Evolutionary conservation across 1,140 invertebrate genomes (phyloP).

Genomic region (Adoxophyes honmai): DNA sequence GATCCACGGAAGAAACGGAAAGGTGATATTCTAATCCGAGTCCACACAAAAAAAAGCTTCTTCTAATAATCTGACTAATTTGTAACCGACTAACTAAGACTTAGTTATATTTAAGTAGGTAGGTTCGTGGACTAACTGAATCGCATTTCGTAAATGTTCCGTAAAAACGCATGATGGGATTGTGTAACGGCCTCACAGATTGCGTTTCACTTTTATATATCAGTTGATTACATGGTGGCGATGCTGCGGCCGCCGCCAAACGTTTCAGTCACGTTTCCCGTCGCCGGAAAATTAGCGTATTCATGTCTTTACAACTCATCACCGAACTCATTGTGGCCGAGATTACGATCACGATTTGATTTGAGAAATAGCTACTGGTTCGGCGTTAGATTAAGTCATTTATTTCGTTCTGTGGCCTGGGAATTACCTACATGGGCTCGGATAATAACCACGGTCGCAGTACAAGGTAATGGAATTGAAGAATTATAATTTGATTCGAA

Average conservation of each 20-base stretch:
- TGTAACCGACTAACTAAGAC: too few species aligned
- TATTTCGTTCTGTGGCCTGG: slow-evolving; percentile 30
- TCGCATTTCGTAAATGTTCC: too few species aligned
- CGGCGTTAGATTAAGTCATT: slow-evolving; percentile 38
- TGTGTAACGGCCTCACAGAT: slow-evolving; percentile 7
- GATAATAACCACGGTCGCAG: slow-evolving; percentile 20
- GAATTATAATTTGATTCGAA: too few species aligned
- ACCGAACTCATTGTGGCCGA: slow-evolving; percentile 39
- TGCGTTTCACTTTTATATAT: slow-evolving; percentile 3
- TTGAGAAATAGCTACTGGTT: slow-evolving; percentile 23
- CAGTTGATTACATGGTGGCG: slow-evolving; percentile 12
- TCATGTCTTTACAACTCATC: slow-evolving; percentile 39
- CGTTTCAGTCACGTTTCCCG: slow-evolving; percentile 31
- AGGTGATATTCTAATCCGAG: too few species aligned
- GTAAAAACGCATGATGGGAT: background rate
- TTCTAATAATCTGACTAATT: too few species aligned
- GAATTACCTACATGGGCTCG: slow-evolving; percentile 8
- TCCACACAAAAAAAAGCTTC: too few species aligned
- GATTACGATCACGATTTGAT: slow-evolving; percentile 36
- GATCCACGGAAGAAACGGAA: too few species aligned
- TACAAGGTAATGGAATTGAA: background rate
- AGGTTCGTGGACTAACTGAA: too few species aligned
- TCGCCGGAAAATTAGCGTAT: slow-evolving; percentile 33
- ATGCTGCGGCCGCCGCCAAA: slow-evolving; percentile 31
- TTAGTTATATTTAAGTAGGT: too few species aligned